Conservation (phyloP, 2,888 invertebrate genomes). For the Druceiella hillmani region DNA sequence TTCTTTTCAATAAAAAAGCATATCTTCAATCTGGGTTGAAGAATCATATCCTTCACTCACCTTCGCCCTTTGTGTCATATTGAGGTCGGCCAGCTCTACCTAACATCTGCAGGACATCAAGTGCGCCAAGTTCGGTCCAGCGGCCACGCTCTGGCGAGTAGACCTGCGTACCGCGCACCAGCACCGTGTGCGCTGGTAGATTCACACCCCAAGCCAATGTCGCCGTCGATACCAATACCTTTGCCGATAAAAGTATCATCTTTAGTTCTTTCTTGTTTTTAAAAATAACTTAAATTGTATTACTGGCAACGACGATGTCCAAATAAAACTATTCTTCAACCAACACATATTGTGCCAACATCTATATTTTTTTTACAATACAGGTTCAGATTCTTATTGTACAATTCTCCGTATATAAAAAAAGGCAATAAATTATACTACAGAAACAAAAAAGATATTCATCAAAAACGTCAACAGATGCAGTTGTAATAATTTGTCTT, state of each 20-base stretch:
- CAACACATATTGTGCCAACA: no score
- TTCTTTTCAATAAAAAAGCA: no score
- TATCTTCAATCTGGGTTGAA: no score
- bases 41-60: constrained; percentile 28
- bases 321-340: not conserved
- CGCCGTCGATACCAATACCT: constrained; percentile 94
- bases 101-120: constrained; percentile 98
- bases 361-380: no score
- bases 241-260: constrained; percentile 8
- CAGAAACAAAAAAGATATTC: no score
- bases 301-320: not conserved
- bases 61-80: constrained; percentile 96
- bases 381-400: no score
- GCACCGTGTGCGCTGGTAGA: constrained; percentile 97
- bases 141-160: constrained; percentile 98
- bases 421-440: no score
- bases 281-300: constrained; percentile 2
- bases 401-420: no score
- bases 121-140: constrained; percentile 95
- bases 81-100: constrained; percentile 97
- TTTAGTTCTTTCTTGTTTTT: not conserved
- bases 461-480: no score
- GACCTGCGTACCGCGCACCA: constrained; percentile 93
- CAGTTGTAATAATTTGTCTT: no score
- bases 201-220: constrained; percentile 99